Conservation (phyloP, 2,797 vertebrate species). For the Masticophis lateralis region DNA sequence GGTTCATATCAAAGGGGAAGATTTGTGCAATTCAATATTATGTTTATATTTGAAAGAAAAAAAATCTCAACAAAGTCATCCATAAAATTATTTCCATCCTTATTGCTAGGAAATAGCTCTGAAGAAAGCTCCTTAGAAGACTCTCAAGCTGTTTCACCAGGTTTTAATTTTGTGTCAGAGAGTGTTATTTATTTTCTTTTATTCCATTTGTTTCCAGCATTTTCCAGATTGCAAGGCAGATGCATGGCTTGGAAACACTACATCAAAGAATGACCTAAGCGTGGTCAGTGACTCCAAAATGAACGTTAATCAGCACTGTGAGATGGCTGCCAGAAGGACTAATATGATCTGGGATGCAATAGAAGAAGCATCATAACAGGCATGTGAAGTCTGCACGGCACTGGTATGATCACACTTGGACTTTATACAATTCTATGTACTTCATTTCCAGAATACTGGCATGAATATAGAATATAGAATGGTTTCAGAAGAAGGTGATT, state of each 20-base stretch:
- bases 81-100: slow-evolving; percentile 41
- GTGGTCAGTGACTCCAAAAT: neutral
- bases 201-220: neutral
- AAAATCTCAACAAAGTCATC: slow-evolving; percentile 19
- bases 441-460: neutral
- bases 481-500: neutral
- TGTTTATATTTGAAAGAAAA: slow-evolving; percentile 41
- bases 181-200: neutral
- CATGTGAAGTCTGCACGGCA: neutral
- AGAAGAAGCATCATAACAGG: neutral
- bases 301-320: neutral
- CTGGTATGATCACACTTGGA: neutral
- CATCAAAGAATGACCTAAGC: neutral
- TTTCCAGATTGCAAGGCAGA: neutral
- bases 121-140: neutral
- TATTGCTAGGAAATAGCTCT: neutral
- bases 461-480: neutral
- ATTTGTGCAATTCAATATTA: slow-evolving; percentile 57
- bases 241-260: neutral
- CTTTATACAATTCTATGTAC: neutral
- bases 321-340: neutral
- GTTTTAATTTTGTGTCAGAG: neutral
- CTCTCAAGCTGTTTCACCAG: neutral
- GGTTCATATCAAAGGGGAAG: slow-evolving; percentile 59
- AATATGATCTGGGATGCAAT: neutral